These are phyloP conservation scores for Eupeodes corollae DNA, from an alignment of 1,140 invertebrate species.

Conservation along the genomic window DNA sequence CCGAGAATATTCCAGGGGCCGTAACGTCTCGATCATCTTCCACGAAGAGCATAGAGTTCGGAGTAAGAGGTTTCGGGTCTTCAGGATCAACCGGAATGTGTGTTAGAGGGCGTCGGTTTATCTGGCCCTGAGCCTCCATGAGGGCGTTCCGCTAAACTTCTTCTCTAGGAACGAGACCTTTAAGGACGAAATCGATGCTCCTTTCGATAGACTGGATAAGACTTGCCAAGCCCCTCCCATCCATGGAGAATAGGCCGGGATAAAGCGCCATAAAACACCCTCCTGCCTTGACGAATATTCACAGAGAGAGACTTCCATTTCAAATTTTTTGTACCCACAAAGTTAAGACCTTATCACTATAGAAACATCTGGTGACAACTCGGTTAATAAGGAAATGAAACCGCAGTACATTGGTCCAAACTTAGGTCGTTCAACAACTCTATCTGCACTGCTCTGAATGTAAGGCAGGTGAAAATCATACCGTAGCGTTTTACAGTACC, in stretches of 20 bases:
- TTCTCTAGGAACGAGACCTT: constrained; percentile 1
- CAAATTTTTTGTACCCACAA: constrained; percentile 19
- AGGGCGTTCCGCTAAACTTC: constrained; percentile 9
- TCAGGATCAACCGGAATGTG: constrained; percentile 8
- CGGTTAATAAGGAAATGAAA: constrained; percentile 14
- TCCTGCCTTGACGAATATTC: not conserved
- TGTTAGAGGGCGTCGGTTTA: constrained; percentile 13
- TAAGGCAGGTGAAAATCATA: constrained; percentile 24
- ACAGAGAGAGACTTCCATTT: constrained; percentile 4
- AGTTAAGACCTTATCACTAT: constrained; percentile 26
- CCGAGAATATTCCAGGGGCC: too few species aligned
- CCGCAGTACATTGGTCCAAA: constrained; percentile 16
- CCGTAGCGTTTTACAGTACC: constrained; percentile 25
- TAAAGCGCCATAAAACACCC: constrained; percentile 10
- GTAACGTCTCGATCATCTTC: not conserved
- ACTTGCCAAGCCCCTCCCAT: too few species aligned
- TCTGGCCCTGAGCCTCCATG: constrained; percentile 7
- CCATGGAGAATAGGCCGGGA: constrained; percentile 4
- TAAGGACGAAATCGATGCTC: not conserved
- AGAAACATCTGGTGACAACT: constrained; percentile 7
- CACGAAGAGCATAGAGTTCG: constrained; percentile 8
- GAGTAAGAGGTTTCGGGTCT: constrained; percentile 12
- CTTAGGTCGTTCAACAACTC: constrained; percentile 14
- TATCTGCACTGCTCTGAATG: constrained; percentile 15
- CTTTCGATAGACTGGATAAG: too few species aligned